Evolutionary conservation across 1,140 invertebrate genomes (phyloP).

Genomic region (Drosophila suzukii): DNA sequence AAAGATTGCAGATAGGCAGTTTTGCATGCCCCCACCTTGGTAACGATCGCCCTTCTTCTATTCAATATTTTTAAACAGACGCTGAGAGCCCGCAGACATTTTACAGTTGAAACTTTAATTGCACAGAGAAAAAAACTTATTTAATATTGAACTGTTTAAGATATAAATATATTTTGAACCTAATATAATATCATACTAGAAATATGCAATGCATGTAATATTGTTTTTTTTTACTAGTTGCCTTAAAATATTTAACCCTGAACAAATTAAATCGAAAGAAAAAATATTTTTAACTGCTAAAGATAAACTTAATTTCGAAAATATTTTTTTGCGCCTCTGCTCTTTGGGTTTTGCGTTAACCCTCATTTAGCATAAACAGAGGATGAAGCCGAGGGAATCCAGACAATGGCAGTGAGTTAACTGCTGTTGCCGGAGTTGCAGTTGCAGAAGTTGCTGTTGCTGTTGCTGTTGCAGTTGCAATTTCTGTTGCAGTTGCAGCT

Average conservation of each 20-base stretch:
- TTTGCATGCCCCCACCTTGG: constrained; percentile 10
- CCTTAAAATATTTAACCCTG: background rate
- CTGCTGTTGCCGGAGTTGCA: constrained; percentile 38
- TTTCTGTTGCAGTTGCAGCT: constrained; percentile 41
- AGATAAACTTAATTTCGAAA: constrained; percentile 16
- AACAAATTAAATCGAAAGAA: background rate
- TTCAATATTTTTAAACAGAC: constrained; percentile 12
- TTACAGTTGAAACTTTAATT: constrained; percentile 36
- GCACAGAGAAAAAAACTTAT: constrained; percentile 1
- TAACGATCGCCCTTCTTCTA: background rate
- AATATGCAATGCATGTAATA: no score
- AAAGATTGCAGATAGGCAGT: constrained; percentile 51
- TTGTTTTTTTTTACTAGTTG: no score
- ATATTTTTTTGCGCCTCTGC: constrained; percentile 14
- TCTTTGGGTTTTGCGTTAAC: constrained; percentile 50
- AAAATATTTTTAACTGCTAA: background rate
- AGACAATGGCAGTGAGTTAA: constrained; percentile 57
- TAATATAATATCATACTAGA: no score
- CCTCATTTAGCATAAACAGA: constrained; percentile 78
- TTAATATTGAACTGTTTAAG: no score
- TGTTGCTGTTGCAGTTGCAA: constrained; percentile 39
- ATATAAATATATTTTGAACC: no score
- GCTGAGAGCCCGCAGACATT: constrained; percentile 21
- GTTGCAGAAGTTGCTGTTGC: constrained; percentile 42
- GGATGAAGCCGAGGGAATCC: constrained; percentile 23